These are phyloP conservation scores for Cyphomyrus discorhynchus DNA, from an alignment of 2,113 vertebrate genomes.

Conservation along the genomic window DNA sequence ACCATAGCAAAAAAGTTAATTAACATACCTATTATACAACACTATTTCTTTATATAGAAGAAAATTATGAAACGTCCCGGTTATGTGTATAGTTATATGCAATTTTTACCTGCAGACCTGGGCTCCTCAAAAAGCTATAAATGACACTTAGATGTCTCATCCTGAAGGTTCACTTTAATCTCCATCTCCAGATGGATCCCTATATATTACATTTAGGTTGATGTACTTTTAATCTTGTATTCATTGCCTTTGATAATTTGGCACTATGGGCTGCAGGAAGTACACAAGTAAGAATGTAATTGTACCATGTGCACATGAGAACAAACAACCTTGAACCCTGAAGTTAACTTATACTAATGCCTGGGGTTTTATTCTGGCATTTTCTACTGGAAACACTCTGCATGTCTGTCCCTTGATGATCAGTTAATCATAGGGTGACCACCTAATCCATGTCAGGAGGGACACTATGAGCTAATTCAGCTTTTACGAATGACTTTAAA, in stretches of 20 bases:
- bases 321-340: not conserved
- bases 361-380: not conserved
- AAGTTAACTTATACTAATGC: not conserved
- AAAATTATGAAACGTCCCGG: not conserved
- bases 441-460: too few species aligned
- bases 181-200: not conserved
- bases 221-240: not conserved
- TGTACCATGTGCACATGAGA: not conserved
- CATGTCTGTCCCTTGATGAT: not conserved
- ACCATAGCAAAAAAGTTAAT: not conserved
- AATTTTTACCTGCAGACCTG: not conserved
- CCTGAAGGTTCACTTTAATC: too few species aligned
- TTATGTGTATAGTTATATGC: not conserved
- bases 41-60: not conserved
- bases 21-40: not conserved
- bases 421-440: not conserved
- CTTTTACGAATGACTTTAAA: too few species aligned
- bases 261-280: not conserved
- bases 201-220: not conserved
- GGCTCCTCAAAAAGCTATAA: not conserved
- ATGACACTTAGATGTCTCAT: not conserved
- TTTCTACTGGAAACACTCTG: not conserved
- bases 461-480: too few species aligned
- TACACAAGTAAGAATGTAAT: not conserved
- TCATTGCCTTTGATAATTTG: not conserved